Evolutionary conservation across 2,797 vertebrate genomes (phyloP), one percentile per base, ranked within the genome.

Genomic region (Taenioides sp.): DNA sequence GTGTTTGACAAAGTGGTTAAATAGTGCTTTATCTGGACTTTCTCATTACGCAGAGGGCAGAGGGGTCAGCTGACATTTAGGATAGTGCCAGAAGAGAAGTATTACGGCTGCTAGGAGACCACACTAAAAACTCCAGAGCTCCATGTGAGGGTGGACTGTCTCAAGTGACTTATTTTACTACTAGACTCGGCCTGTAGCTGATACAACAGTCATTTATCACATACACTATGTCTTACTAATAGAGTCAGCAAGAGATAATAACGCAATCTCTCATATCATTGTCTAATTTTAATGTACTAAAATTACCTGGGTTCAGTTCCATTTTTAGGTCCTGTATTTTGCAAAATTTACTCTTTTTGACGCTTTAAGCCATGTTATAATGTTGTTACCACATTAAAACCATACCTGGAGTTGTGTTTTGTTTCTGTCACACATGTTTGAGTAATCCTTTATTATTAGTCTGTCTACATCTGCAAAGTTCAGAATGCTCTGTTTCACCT

Each of bases 101-200:
- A 82, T 85, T 73, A 79, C 25, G 68, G 92, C 89, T 92, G 90
- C 91, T 91, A 88, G 88, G 92, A 87, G 87, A 93, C 83, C 68
- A 23, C 59, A 61, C 65, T 11, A 70, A 84, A 80, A 72, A 55
- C 69, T 22, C 52, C 7, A 31, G 16, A 22, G 14, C 28, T 74
- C 59, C 50, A 28, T 69, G 5, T 7, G 47, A 49, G 70, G 66
- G 25, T 75, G 72, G 7, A 65, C 62, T 77, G 73, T 82, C 50
- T 60, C 67, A 65, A 47, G n/a, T 77, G 81, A 84, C 73, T 83
- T 80, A 86, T 81, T 78, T 72, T 76, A 40, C 81, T 73, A 82
- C 77, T 73, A 70, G 76, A 68, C 23, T 16, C 37, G 27, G 67
- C 70, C 73, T 55, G 47, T 34, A n/a, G 34, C 66, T 71, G 69